Evolutionary conservation across 2,113 vertebrate genomes (phyloP).

Genomic region (Platichthys flesus): DNA sequence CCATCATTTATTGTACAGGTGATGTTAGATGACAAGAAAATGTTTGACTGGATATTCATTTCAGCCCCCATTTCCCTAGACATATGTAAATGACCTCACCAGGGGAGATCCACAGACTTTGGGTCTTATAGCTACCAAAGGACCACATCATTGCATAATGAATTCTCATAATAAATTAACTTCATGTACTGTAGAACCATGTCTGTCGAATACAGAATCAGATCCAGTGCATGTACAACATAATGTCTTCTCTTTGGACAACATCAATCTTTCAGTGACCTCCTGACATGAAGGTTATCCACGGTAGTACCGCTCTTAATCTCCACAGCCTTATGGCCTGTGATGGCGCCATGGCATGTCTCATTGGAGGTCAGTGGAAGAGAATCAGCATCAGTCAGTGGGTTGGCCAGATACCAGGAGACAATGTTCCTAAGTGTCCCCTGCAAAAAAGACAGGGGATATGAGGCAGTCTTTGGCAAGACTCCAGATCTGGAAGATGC

Average conservation of each 20-base stretch:
- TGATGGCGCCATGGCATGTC: conserved; percentile 40
- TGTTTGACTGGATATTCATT: neutral
- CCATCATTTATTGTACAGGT: neutral
- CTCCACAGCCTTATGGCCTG: conserved; percentile 14
- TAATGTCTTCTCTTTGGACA: neutral
- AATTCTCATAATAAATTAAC: too few species aligned
- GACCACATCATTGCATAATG: too few species aligned
- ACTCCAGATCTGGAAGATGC: conserved; percentile 36
- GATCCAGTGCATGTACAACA: conserved; percentile 5
- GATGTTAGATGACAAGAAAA: conserved; percentile 19
- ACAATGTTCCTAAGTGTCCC: conserved; percentile 69
- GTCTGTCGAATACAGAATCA: conserved; percentile 17
- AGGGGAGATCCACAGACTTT: neutral
- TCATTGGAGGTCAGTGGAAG: conserved; percentile 45
- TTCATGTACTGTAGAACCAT: too few species aligned
- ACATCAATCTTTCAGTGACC: conserved; percentile 21
- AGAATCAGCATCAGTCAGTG: conserved; percentile 55
- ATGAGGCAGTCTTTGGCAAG: conserved; percentile 52
- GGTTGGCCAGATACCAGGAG: conserved; percentile 61
- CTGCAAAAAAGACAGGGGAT: conserved; percentile 47
- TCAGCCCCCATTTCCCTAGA: neutral
- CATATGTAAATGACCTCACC: conserved; percentile 31
- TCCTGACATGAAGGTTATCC: conserved; percentile 51
- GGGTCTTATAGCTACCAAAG: too few species aligned
- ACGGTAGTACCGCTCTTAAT: conserved; percentile 22